Conservation (phyloP, 2,797 vertebrate genomes). For the Danio jaintianensis region DNA sequence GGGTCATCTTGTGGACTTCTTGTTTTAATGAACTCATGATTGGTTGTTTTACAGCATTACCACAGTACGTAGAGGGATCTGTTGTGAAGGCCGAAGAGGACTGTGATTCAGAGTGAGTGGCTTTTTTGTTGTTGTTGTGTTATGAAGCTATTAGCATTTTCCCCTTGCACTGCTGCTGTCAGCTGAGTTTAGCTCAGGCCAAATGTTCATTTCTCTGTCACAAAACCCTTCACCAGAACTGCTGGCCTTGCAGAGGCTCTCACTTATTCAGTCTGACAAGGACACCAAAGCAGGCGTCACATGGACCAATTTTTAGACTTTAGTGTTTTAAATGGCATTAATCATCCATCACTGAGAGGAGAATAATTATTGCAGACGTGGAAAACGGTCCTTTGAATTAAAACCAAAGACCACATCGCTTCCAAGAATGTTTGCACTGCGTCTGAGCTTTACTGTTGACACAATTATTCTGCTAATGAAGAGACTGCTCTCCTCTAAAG, state of each 20-base stretch:
- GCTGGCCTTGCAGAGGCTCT: slow-evolving; percentile 16
- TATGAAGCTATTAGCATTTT: slow-evolving; percentile 33
- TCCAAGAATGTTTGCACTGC: neutral
- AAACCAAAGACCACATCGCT: neutral
- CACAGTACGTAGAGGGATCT: slow-evolving; percentile 35
- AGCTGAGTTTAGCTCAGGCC: neutral
- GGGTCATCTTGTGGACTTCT: neutral
- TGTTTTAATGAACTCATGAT: neutral
- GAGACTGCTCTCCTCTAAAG: neutral
- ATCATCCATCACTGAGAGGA: neutral
- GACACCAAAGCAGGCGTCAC: neutral
- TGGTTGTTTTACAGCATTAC: slow-evolving; percentile 46
- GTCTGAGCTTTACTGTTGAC: too few relatives aligned
- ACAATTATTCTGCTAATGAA: neutral
- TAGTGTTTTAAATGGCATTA: slow-evolving; percentile 9
- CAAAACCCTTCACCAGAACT: neutral
- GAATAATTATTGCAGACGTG: neutral
- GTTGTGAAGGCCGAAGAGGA: slow-evolving; percentile 36
- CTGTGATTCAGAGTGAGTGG: slow-evolving; percentile 54
- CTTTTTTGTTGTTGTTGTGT: neutral
- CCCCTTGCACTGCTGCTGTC: slow-evolving; percentile 20
- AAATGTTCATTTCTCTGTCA: slow-evolving; percentile 30
- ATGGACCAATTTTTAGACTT: neutral
- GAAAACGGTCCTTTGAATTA: neutral
- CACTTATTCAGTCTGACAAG: slow-evolving; percentile 13